Evolutionary conservation across 2,888 invertebrate species (phyloP), one percentile per base, ranked within the genome.

Genomic region (Trypoxylon attenuatum): DNA sequence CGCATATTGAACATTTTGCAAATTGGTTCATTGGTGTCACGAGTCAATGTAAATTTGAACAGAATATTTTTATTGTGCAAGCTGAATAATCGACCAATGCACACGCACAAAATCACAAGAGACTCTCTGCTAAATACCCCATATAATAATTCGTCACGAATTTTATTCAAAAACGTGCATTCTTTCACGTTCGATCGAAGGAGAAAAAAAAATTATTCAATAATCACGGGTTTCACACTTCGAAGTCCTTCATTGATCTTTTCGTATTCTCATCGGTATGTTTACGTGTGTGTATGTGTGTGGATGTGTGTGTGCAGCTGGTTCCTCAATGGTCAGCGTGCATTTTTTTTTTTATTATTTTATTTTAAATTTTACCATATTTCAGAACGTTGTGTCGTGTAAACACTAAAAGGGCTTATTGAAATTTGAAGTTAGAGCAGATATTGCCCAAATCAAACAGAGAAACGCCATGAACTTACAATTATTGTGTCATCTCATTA

Each of bases 401-500:
- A 33, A 47, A 41, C 60, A 50, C 43, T 71, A 49, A 60, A 72
- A 63, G 33, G 50, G 38, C 25, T 39, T 66, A 66, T 47, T 50
- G 62, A 62, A 51, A 49, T 68, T 61, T 73, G 52, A 46, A 53
- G 54, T 64, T 54, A 42, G n/a, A 47, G 13, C 55, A 61, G 47
- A 64, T 56, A 46, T 66, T 62, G 43, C 46, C 47, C 33, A 60
- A 38, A 42, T 8, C 19, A 63, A 43, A 47, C 16, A 39, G 22
- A 42, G 51, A 54, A 64, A 65, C 51, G 55, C 67, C 54, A 61
- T 72, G 54, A 68, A 75, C 60, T 45, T 65, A 75, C 13, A 13
- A 33, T 33, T 61, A 70, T 66, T 66, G 72, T 77, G 61, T 75
- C 67, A 65, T 68, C 51, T 72, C 57, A 65, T 62, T 75, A 71